phyloP scores from a whole-genome alignment of 2,113 vertebrate species.

The Hiodon alosoides region DNA sequence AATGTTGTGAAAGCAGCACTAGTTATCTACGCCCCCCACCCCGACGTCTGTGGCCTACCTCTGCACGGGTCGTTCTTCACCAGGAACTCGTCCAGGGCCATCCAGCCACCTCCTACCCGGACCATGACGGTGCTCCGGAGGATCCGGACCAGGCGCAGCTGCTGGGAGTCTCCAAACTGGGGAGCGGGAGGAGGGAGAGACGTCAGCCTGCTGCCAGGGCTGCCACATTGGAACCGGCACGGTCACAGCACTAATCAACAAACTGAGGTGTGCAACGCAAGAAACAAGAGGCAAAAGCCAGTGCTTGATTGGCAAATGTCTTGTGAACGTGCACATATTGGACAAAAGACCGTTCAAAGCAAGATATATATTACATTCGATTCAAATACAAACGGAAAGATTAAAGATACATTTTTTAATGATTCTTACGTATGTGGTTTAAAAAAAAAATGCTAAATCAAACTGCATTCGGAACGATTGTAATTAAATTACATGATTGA shows the following conservation, averaged over 20 bases:
- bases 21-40: too few relatives aligned
- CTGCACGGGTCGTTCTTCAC: conserved; percentile 98
- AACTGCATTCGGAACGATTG: not conserved
- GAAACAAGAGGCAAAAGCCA: conserved; percentile 24
- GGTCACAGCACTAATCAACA: conserved; percentile 6
- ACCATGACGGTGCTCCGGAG: conserved; percentile 97
- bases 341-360: not conserved
- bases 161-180: conserved; percentile 97
- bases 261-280: conserved; percentile 38
- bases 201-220: conserved; percentile 6
- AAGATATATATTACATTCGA: too few relatives aligned
- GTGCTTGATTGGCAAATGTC: not conserved
- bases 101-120: conserved; percentile 96
- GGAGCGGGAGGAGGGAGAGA: conserved; percentile 27
- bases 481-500: not conserved
- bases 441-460: not conserved
- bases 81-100: conserved; percentile 96
- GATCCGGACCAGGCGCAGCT: conserved; percentile 92
- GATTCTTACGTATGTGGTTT: too few relatives aligned
- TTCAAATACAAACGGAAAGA: not conserved
- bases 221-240: not conserved
- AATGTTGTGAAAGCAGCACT: too few relatives aligned
- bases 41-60: conserved; percentile 65
- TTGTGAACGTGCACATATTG: not conserved
- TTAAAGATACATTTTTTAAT: not conserved